These are phyloP conservation scores for Euclidia mi DNA, from an alignment of 2,888 invertebrate genomes.

Conservation along the genomic window DNA sequence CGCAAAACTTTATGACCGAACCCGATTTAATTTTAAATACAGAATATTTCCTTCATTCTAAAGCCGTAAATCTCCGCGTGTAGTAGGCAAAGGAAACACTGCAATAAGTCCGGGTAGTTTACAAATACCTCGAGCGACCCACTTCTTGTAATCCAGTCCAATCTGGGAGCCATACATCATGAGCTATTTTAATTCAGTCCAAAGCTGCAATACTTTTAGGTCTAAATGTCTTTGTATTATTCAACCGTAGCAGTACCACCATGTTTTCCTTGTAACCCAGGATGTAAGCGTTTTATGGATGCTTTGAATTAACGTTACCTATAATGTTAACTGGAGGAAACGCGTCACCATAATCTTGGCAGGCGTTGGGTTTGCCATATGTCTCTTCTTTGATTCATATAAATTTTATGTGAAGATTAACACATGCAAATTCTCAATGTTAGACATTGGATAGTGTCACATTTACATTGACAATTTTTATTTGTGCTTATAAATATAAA, in stretches of 20 bases:
- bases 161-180: conserved; percentile 30
- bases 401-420: background rate
- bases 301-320: conserved; percentile 1
- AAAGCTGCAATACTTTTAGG: conserved; percentile 18
- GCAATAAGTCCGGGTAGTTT: conserved; percentile 37
- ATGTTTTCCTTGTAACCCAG: background rate
- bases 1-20: conserved; percentile 1
- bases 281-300: background rate
- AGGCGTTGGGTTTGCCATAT: conserved; percentile 2
- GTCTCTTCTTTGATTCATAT: conserved; percentile 13
- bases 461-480: too few relatives aligned
- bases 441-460: too few relatives aligned
- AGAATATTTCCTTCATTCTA: background rate
- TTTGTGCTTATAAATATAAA: too few relatives aligned
- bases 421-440: too few relatives aligned
- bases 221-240: background rate
- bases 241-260: background rate
- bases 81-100: conserved; percentile 25
- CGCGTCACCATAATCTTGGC: conserved; percentile 33
- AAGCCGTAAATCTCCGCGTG: conserved; percentile 19
- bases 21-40: conserved; percentile 9
- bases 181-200: conserved; percentile 32
- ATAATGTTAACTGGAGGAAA: conserved; percentile 15
- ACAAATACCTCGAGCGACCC: conserved; percentile 40
- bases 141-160: conserved; percentile 37